Evolutionary conservation across 2,113 vertebrate genomes (phyloP).

Genomic region (Prolemur simus): DNA sequence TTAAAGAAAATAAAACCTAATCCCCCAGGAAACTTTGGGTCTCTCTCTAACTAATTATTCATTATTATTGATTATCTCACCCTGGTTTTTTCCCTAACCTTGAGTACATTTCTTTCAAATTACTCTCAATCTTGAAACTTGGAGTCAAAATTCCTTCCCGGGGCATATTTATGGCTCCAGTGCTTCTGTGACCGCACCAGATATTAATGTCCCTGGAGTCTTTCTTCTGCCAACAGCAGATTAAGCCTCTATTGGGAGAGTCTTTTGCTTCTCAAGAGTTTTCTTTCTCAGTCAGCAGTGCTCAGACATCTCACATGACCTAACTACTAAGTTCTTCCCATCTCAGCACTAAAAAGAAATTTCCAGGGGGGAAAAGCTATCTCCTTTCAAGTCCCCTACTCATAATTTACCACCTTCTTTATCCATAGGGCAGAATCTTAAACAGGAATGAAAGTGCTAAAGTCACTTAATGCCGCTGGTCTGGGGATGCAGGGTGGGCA

Average conservation of each 20-base stretch:
- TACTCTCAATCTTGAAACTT: conserved; percentile 24
- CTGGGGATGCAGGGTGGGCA: neutral
- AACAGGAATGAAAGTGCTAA: neutral
- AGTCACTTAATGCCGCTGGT: neutral
- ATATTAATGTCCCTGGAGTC: conserved; percentile 17
- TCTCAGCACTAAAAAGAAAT: conserved; percentile 47
- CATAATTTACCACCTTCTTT: conserved; percentile 26
- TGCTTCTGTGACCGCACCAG: neutral
- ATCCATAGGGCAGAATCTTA: conserved; percentile 38
- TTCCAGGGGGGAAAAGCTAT: neutral
- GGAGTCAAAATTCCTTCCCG: conserved; percentile 45
- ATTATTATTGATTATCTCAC: conserved; percentile 1
- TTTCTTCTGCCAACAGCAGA: conserved; percentile 48
- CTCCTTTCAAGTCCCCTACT: conserved; percentile 55
- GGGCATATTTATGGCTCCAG: conserved; percentile 6
- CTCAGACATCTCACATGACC: conserved; percentile 24
- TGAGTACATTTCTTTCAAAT: conserved; percentile 58
- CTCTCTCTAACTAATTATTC: conserved; percentile 48
- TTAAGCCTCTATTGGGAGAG: conserved; percentile 33
- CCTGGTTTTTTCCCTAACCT: conserved; percentile 39
- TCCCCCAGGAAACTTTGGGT: neutral
- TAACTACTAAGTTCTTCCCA: neutral
- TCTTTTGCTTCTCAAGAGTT: conserved; percentile 30
- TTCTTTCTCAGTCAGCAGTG: neutral
- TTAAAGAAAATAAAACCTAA: conserved; percentile 54